Evolutionary conservation across 1,140 invertebrate genomes (phyloP).

Genomic region (Euwallacea similis): DNA sequence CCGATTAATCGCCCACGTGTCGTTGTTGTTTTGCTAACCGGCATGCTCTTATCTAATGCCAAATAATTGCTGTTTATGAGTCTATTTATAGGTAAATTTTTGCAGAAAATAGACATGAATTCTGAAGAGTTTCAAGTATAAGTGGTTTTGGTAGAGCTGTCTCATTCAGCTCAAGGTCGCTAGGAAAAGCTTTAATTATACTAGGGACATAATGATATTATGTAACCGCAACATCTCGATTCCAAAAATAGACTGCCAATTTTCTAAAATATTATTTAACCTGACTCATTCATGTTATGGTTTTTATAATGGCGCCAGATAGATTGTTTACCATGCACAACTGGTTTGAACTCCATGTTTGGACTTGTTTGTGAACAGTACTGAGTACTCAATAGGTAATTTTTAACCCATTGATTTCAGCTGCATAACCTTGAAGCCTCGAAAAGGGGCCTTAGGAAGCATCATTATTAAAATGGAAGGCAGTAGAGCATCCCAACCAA

Average conservation of each 20-base stretch:
- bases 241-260: too few species aligned
- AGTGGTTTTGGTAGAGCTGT: not conserved
- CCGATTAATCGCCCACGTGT: slow-evolving; percentile 7
- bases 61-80: slow-evolving; percentile 5
- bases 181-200: not conserved
- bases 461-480: slow-evolving; percentile 32
- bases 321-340: slow-evolving; percentile 12
- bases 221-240: too few species aligned
- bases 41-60: slow-evolving; percentile 3
- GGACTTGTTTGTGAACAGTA: slow-evolving; percentile 1
- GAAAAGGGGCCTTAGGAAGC: slow-evolving; percentile 5
- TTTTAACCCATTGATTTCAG: slow-evolving; percentile 12
- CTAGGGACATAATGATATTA: not conserved
- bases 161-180: not conserved
- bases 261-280: not conserved
- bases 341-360: not conserved
- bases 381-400: not conserved
- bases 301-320: slow-evolving; percentile 18
- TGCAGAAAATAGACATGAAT: not conserved
- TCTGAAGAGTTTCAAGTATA: not conserved
- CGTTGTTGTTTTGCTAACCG: slow-evolving; percentile 9
- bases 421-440: slow-evolving; percentile 19
- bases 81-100: slow-evolving; percentile 1
- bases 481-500: slow-evolving; percentile 29
- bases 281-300: slow-evolving; percentile 15